phyloP scores from a whole-genome alignment of 1,140 invertebrate species.

The Ceratosolen solmsi region DNA sequence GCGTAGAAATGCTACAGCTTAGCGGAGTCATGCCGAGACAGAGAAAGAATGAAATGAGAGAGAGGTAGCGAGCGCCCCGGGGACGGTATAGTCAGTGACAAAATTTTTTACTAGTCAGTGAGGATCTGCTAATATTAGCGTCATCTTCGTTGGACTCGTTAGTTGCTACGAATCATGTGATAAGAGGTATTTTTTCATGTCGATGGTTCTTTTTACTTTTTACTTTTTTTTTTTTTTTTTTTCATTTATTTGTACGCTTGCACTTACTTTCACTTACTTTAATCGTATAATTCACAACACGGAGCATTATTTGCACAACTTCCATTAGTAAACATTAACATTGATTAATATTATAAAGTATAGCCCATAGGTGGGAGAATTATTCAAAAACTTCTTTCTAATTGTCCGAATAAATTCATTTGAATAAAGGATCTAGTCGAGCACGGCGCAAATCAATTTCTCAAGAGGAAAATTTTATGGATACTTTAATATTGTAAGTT shows the following conservation, averaged over 20 bases:
- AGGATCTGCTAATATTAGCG: neutral
- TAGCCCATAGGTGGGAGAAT: too few species aligned
- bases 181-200: neutral
- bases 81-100: neutral
- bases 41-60: neutral
- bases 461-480: too few species aligned
- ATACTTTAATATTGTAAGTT: too few species aligned
- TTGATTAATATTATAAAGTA: too few species aligned
- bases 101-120: neutral
- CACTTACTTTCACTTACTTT: neutral
- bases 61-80: neutral
- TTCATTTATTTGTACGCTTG: neutral
- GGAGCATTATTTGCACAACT: neutral
- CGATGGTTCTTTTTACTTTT: neutral
- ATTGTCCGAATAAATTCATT: too few species aligned
- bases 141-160: neutral
- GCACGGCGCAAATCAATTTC: too few species aligned
- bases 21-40: neutral
- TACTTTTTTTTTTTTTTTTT: neutral
- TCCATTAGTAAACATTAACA: too few species aligned
- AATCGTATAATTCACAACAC: neutral
- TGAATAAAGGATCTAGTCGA: too few species aligned
- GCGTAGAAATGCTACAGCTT: constrained; percentile 51
- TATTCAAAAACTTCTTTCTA: too few species aligned
- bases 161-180: neutral